Percentiles rank a stretch among this genome's conserved stretches.
These are phyloP conservation scores for Octodonta nipae DNA, from an alignment of 2,888 invertebrate species.

Conservation along the genomic window DNA sequence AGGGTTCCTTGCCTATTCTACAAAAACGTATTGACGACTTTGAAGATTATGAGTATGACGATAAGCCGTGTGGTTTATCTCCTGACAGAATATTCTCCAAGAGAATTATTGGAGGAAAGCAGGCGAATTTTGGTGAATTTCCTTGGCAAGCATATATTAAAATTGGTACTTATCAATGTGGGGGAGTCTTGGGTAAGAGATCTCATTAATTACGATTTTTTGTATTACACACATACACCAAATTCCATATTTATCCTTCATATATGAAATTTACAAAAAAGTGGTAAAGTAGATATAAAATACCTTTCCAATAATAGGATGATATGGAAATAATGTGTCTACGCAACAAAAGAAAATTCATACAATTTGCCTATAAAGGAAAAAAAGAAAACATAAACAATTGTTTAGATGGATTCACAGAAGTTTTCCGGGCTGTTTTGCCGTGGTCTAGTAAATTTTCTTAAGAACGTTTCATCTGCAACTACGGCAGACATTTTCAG, in stretches of 20 bases:
- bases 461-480: too few relatives aligned
- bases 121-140: slow-evolving; percentile 63
- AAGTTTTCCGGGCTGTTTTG: too few relatives aligned
- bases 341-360: neutral
- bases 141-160: slow-evolving; percentile 80
- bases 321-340: too few relatives aligned
- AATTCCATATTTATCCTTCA: too few relatives aligned
- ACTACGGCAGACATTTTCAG: too few relatives aligned
- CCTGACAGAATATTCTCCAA: slow-evolving; percentile 46
- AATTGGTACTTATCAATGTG: slow-evolving; percentile 70
- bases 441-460: too few relatives aligned
- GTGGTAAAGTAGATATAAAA: neutral
- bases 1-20: slow-evolving; percentile 17
- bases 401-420: too few relatives aligned
- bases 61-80: slow-evolving; percentile 56
- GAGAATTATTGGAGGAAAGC: slow-evolving; percentile 68
- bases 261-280: too few relatives aligned
- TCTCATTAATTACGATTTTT: neutral
- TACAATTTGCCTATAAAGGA: neutral
- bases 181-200: slow-evolving; percentile 54
- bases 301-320: neutral
- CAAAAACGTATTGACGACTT: slow-evolving; percentile 28
- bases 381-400: neutral
- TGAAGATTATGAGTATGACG: slow-evolving; percentile 28
- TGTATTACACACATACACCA: too few relatives aligned